Conservation (phyloP, 1,140 invertebrate genomes). For the Leptinotarsa lineolata region DNA sequence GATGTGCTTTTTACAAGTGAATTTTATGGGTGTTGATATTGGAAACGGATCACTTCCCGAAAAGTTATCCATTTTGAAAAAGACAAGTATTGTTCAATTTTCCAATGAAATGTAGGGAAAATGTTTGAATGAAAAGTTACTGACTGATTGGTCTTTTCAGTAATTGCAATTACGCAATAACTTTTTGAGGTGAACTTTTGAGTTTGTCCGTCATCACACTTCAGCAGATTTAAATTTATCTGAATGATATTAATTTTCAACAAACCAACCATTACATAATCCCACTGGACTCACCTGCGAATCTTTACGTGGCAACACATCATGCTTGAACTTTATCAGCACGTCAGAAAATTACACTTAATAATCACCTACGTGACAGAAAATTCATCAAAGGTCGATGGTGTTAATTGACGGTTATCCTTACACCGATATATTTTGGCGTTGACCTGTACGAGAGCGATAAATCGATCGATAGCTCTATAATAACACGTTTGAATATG, state of each 20-base stretch:
- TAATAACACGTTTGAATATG: slow-evolving; percentile 23
- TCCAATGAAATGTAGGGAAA: too few relatives aligned
- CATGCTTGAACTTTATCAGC: slow-evolving; percentile 6
- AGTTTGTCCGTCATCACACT: too few relatives aligned
- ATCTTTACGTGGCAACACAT: background rate
- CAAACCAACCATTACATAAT: background rate
- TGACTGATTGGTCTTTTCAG: too few relatives aligned
- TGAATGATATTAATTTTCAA: background rate
- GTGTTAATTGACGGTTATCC: slow-evolving; percentile 35
- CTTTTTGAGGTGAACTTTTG: too few relatives aligned
- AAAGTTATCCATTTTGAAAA: too few relatives aligned
- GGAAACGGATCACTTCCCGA: too few relatives aligned
- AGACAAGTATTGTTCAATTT: too few relatives aligned
- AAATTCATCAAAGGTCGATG: slow-evolving; percentile 35
- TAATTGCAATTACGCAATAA: too few relatives aligned
- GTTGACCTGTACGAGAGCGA: slow-evolving; percentile 31
- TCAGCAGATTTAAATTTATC: too few relatives aligned
- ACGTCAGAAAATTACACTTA: slow-evolving; percentile 19
- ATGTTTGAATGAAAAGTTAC: too few relatives aligned
- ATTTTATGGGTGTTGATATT: too few relatives aligned
- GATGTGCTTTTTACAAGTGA: too few relatives aligned
- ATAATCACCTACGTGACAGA: slow-evolving; percentile 24
- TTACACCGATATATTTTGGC: slow-evolving; percentile 30
- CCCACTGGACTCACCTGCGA: background rate
- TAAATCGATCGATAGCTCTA: slow-evolving; percentile 29